Base-by-base conservation (phyloP, 1,140 invertebrate species). In the Chrysoperla carnea region DNA sequence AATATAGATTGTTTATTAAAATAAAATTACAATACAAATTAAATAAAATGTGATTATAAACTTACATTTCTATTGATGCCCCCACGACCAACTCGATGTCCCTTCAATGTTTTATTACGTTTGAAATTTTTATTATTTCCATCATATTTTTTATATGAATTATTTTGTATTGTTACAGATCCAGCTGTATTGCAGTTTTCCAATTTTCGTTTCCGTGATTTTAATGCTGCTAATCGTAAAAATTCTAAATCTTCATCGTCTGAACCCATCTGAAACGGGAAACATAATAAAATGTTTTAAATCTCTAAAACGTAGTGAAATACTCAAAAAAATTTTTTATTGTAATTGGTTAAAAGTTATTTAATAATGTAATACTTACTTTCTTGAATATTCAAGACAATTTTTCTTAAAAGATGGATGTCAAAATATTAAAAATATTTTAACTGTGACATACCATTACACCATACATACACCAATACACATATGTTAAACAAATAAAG, bases 171-270 rank as follows among this genome's bases (percentile, higher is more conserved):
- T 45, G n/a, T 23, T 23, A 29, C 36, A 11, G 6, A 15, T 11
- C 14, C 9, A 12, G 28, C 37, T 23, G 46, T 13, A 39, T n/a
- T 14, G 11, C 41, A 41, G 29, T 31, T 37, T 12, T 12, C 27
- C 27, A 17, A 38, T 45, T 48, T 48, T 43, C 48, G 54, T 45
- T 57, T 59, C 29, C 59, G 41, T 5, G 55, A 50, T 39, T 56
- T 50, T 12, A 61, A 48, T 28, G 59, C 59, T 33, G 56, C 59
- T 45, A 54, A 45, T 27, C 59, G 49, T 43, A 61, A 48, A 37
- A 47, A 45, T 52, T 61, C 57, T 37, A 61, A 44, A 49, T 61
- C 58, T 40, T 59, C 56, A 42, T 61, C 59, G 14, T 59, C 59
- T 36, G 31, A 33, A 4, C 31, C 31, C 31, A 33, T 33, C 31